These are phyloP conservation scores for Phrynocephalus guinanensis DNA, from an alignment of 2,797 vertebrate species.

Conservation along the genomic window DNA sequence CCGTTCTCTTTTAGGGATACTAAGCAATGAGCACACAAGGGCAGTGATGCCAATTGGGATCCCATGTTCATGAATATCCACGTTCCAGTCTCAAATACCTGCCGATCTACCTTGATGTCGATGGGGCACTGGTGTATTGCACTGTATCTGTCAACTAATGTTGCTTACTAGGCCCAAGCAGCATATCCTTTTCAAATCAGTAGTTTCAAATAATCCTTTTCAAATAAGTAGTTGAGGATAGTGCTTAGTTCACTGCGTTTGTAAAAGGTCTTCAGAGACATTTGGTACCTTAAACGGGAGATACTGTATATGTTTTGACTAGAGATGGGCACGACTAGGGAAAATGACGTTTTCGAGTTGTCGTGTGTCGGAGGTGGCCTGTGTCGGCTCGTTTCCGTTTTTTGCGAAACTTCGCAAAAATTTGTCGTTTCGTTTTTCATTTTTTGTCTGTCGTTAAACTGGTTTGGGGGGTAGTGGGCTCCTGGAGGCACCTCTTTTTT, in stretches of 20 bases:
- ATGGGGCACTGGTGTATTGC: not conserved
- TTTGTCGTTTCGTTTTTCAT: no score
- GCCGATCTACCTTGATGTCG: slow-evolving; percentile 25
- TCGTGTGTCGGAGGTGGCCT: no score
- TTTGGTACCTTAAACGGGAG: not conserved
- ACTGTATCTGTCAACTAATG: not conserved
- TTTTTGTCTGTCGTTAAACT: no score
- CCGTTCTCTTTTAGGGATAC: slow-evolving; percentile 17
- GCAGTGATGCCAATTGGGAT: slow-evolving; percentile 10
- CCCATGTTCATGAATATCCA: not conserved
- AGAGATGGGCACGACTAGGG: no score
- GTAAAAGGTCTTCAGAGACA: not conserved
- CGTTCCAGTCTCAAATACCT: slow-evolving; percentile 25
- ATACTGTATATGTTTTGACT: not conserved
- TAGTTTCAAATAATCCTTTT: not conserved
- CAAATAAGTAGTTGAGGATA: not conserved
- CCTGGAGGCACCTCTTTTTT: no score
- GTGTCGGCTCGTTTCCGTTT: no score
- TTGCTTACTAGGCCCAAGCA: fast-evolving
- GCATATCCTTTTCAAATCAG: not conserved
- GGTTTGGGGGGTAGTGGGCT: no score
- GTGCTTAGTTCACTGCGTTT: not conserved
- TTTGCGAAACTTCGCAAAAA: no score
- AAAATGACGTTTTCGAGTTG: no score
- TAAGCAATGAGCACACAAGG: not conserved